phyloP scores from a whole-genome alignment of 2,888 invertebrate genomes.

The Apamea monoglypha region DNA sequence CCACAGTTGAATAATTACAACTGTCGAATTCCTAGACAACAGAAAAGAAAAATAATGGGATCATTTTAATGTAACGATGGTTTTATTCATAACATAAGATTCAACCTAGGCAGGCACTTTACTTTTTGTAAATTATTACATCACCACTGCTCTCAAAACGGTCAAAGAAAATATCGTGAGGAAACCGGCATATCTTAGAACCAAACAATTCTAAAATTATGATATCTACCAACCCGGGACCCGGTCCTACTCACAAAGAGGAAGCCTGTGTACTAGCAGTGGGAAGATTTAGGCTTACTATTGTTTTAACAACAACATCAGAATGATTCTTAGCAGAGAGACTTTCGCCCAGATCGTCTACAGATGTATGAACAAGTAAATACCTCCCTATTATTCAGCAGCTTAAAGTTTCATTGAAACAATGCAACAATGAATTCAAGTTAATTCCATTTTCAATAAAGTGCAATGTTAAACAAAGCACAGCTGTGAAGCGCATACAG shows the following conservation, averaged over 20 bases:
- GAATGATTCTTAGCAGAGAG: background rate
- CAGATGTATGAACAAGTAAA: background rate
- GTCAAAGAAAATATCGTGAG: background rate
- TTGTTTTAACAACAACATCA: background rate
- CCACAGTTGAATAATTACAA: constrained; percentile 14
- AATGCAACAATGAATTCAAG: constrained; percentile 11
- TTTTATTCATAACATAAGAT: no score
- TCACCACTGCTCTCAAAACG: background rate
- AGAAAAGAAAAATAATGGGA: background rate
- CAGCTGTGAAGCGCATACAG: constrained; percentile 38
- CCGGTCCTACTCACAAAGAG: no score
- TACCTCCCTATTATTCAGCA: constrained; percentile 8
- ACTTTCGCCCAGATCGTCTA: background rate
- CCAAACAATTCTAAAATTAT: background rate
- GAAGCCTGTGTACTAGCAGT: background rate
- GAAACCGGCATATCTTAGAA: no score
- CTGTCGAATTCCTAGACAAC: constrained; percentile 2
- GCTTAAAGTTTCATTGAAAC: constrained; percentile 11
- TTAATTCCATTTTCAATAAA: constrained; percentile 33
- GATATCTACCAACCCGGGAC: background rate
- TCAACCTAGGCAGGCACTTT: background rate
- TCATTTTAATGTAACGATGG: background rate
- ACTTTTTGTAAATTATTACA: background rate
- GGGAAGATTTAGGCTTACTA: background rate
- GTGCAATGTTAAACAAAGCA: constrained; percentile 24